Base-by-base conservation (phyloP, 2,888 invertebrate genomes). In the Ophraella communa region DNA sequence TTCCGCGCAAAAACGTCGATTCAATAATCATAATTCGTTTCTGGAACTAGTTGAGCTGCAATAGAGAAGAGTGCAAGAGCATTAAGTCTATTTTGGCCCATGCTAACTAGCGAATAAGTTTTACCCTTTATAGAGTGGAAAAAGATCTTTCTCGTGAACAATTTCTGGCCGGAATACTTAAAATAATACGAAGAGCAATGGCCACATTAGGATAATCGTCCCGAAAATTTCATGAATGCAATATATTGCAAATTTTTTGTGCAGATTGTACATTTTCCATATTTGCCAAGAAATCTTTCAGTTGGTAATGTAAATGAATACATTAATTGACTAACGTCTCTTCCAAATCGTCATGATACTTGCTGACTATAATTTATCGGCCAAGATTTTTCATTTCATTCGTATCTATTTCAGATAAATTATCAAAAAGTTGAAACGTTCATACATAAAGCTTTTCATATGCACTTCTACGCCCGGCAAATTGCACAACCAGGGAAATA, bases 31-130 rank as follows among this genome's bases (percentile, higher is more conserved):
- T 61, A 52, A 61, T 61, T 23, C 33, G 54, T 54, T 61, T 61
- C 54, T 54, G 30, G 30, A 4, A 59, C 59, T 17, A 59, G 18
- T 59, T 51, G 33, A 35, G 59, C 27, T 59, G 49, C 59, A 51
- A 17, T 59, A 59, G 49, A 59, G 33, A 59, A 11, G 27, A 59
- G 39, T 20, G 51, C 59, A 18, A 51, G 24, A 42, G 61, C 45
- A 61, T 61, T 55, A 61, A 61, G 14, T 61, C 54, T 61, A 27
- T 54, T 17, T 44, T 56, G 56, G 56, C 23, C 56, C 49, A 53
- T 56, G 11, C 30, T 56, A 4, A 18, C 18, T 1, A 2, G 44
- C 30, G 55, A 60, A 51, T 49, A 39, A 2, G 7, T 60, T 60
- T 60, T 60, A 54, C 24, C 21, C 23, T 55, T 60, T 60, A 35